A percentile compares a stretch with the other conserved stretches of the same genome.
Evolutionary conservation across 2,113 vertebrate species (phyloP).

Genomic region (Lycaon pictus): DNA sequence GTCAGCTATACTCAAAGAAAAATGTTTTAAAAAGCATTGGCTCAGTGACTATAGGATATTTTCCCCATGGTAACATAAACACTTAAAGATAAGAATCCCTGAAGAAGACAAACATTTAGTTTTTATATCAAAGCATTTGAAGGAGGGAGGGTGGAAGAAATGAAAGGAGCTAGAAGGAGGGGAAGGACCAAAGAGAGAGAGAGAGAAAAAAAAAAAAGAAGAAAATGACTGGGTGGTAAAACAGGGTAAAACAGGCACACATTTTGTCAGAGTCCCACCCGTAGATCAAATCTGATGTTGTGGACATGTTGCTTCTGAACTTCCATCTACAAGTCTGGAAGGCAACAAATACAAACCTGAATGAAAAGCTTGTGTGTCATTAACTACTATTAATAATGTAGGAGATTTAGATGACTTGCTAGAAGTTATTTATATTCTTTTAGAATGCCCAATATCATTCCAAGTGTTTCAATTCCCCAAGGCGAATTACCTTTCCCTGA

Average conservation of each 20-base stretch:
- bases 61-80: not conserved
- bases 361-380: not conserved
- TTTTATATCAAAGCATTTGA: not conserved
- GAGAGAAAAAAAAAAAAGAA: not conserved
- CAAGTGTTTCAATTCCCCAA: not conserved
- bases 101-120: not conserved
- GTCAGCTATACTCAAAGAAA: not conserved
- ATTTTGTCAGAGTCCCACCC: conserved; percentile 1
- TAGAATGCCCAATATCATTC: not conserved
- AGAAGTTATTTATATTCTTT: not conserved
- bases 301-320: not conserved
- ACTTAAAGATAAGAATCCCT: not conserved
- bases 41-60: not conserved
- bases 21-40: not conserved
- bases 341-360: not conserved
- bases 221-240: not conserved
- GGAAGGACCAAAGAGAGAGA: not conserved
- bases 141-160: not conserved
- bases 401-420: not conserved
- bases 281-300: not conserved
- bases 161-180: not conserved
- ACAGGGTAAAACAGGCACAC: not conserved
- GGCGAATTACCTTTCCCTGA: not conserved
- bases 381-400: not conserved
- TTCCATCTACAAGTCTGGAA: not conserved